Evolutionary conservation across 2,797 vertebrate species (phyloP).

Genomic region (Characodon lateralis): DNA sequence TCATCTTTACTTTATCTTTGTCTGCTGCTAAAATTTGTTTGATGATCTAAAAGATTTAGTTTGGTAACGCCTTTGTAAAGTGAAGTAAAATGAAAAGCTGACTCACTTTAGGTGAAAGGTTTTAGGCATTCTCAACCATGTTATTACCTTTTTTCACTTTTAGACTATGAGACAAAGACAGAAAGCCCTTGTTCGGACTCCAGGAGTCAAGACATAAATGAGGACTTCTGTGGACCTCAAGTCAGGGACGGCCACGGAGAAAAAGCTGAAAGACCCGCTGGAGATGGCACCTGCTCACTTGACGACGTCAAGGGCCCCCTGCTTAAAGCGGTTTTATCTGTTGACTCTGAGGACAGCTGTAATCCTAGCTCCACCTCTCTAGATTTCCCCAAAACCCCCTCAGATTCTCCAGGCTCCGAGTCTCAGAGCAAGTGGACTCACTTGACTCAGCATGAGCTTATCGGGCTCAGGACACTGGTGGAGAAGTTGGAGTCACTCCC

Average conservation of each 20-base stretch:
- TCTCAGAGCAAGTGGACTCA: conserved; percentile 87
- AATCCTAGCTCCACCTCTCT: conserved; percentile 71
- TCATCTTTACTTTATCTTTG: neutral
- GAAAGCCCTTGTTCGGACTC: conserved; percentile 90
- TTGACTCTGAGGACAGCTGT: conserved; percentile 88
- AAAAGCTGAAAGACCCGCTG: conserved; percentile 72
- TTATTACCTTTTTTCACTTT: neutral
- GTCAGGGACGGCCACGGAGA: conserved; percentile 82
- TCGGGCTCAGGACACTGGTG: conserved; percentile 90
- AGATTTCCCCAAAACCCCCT: conserved; percentile 88
- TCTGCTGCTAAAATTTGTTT: too few relatives aligned
- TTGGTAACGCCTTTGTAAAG: neutral
- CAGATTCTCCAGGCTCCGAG: conserved; percentile 86
- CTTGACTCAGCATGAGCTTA: conserved; percentile 94
- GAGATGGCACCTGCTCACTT: conserved; percentile 83
- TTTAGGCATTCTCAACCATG: neutral
- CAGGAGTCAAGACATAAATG: conserved; percentile 88
- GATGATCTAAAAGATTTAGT: neutral
- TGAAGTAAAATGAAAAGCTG: neutral
- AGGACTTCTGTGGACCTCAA: conserved; percentile 87
- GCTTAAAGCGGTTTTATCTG: conserved; percentile 85
- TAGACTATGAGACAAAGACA: conserved; percentile 87
- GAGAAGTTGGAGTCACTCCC: conserved; percentile 95
- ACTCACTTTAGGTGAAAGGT: neutral
- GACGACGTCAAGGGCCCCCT: conserved; percentile 79